Base-by-base conservation (phyloP, 2,797 vertebrate species). In the Hemibagrus guttatus region DNA sequence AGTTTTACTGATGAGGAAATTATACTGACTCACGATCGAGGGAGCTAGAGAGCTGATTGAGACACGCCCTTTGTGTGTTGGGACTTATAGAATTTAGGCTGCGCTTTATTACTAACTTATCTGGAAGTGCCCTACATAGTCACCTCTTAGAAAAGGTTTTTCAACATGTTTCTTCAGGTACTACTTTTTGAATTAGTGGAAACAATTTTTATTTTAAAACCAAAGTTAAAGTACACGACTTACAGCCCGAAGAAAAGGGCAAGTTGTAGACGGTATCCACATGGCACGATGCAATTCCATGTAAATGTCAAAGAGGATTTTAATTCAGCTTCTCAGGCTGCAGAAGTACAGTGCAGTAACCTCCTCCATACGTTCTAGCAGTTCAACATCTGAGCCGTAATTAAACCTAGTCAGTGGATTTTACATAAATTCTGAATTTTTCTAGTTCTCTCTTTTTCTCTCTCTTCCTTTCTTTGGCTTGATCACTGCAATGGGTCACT, bases 281-380 rank as follows among this genome's bases (percentile, higher is more conserved):
- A 39, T 35, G 23, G 46, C 56, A 75, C 61, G 7, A 75, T 82
- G 80, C 49, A 75, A 58, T 83, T 66, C 31, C 31, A 23, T 83
- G 85, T 46, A 83, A 86, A 86, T 86, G 81, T 76, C 85, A 83
- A 42, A 35, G 58, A 42, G 19, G 72, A 31, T 76, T 74, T 87
- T 58, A 19, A 52, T 68, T 83, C 69, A 39, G 71, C 63, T 66
- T 83, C 61, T 83, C 61, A 28, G 76, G 31, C 54, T 59, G 31
- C 54, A 12, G 21, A 31, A 58, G 75, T 31, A 56, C 52, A 19
- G 52, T 9, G 17, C 9, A 12, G 52, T 56, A 79, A 56, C 39
- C 26, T 49, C 42, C 59, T 7, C 61, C 4, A 6, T n/a, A 28
- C 14, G 13, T 11, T 31, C 21, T 8, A 23, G 16, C 26, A 52